Evolutionary conservation across 2,888 invertebrate species (phyloP).

Genomic region (Minunthozetes semirufus): DNA sequence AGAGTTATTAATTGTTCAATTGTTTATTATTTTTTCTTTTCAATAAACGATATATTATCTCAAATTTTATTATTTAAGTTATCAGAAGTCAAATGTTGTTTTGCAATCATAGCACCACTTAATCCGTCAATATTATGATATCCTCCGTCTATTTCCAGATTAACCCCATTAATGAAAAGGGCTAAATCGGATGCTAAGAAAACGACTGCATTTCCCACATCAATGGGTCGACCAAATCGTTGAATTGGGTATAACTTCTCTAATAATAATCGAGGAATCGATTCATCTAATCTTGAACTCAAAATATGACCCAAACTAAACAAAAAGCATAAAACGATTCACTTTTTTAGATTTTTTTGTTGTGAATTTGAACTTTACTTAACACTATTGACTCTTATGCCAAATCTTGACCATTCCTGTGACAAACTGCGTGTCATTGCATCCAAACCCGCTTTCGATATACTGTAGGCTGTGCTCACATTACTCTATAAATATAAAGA

Average conservation of each 20-base stretch:
- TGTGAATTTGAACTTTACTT: neutral
- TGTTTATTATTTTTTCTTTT: too few relatives aligned
- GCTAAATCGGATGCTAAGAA: neutral
- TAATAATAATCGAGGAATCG: neutral
- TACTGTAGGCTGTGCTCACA: neutral
- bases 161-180: neutral
- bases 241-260: neutral
- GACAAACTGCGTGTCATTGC: neutral
- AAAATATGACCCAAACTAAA: constrained; percentile 3
- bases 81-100: constrained; percentile 7
- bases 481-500: neutral
- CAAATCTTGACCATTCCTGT: neutral
- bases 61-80: neutral
- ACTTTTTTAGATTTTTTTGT: neutral
- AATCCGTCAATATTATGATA: neutral
- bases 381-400: constrained; percentile 1
- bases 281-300: neutral
- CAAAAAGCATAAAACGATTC: neutral
- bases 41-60: too few relatives aligned
- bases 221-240: neutral
- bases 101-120: neutral
- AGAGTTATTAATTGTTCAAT: too few relatives aligned
- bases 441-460: neutral
- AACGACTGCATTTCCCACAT: neutral
- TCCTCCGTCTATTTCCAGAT: neutral